Base-by-base conservation (phyloP, 1,140 invertebrate species). In the Lordiphosa clarofinis region DNA sequence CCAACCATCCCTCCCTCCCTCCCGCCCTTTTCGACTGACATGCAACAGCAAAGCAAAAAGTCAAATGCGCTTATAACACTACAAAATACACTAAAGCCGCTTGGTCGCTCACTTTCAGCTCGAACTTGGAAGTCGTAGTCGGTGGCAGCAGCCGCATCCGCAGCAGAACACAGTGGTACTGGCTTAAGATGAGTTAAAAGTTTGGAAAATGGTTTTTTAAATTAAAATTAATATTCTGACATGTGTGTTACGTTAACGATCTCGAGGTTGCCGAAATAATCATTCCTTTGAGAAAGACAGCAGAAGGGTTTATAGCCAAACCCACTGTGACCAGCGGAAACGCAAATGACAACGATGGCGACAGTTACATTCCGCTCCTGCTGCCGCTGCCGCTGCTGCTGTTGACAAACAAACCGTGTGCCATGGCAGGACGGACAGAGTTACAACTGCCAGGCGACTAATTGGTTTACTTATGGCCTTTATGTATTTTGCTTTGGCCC, bases 61-160 rank as follows among this genome's bases (percentile, higher is more conserved):
- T 75, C 65, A 73, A 75, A 73, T 75, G 71, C 70, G 71, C 72
- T 75, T 75, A 75, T 75, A 69, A 73, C 72, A 75, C 72, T 59
- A 55, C 69, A 68, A 54, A 53, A 60, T 67, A 48, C 37, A 61
- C 33, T n/a, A 53, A 47, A 43, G 52, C 35, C 49, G 47, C 15
- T 44, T 53, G 24, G 53, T 24, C 21, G 21, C 50, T 38, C 52
- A 64, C 39, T 56, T 49, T 47, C 28, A 39, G 19, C 28, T 52
- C 38, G 9, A 36, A 47, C 37, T 62, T 37, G 43, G 21, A 50
- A 55, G 43, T 31, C 15, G 24, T 31, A 31, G 3, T 12, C 13
- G 21, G 15, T 33, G 37, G 28, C 15, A 33, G 4, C 46, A 49
- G 12, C 24, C 24, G 9, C n/a, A n/a, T n/a, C 8, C 10, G 15